Conservation (phyloP, 2,888 invertebrate genomes). For the Dugesia japonica region DNA sequence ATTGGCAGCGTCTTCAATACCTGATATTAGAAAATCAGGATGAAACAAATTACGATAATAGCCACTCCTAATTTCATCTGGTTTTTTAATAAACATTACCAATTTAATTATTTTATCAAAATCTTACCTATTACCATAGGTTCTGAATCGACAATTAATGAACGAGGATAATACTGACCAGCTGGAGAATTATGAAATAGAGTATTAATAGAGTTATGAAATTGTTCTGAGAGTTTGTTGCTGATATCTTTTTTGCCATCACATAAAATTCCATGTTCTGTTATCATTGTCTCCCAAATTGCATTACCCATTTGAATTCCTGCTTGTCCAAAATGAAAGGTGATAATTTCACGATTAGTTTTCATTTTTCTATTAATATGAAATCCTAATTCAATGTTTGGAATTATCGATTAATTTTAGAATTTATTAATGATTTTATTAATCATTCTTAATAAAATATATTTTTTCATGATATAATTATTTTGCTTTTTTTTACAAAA, state of each 20-base stretch:
- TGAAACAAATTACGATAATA: constrained; percentile 33
- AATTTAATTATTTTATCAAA: no score
- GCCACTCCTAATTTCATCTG: constrained; percentile 36
- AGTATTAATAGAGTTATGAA: not conserved
- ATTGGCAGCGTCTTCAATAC: constrained; percentile 35
- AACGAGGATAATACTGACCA: not conserved
- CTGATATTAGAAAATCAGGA: constrained; percentile 34
- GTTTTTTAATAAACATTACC: not conserved
- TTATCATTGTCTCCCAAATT: not conserved
- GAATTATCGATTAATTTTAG: not conserved
- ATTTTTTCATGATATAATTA: no score
- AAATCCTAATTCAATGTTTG: no score
- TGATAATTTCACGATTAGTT: not conserved
- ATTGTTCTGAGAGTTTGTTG: not conserved
- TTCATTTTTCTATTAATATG: not conserved
- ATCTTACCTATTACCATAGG: not conserved
- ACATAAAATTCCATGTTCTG: not conserved
- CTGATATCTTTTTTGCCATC: not conserved
- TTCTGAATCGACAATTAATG: not conserved
- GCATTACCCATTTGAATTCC: constrained; percentile 14
- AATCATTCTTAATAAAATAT: not conserved
- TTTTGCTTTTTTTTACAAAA: not conserved
- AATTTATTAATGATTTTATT: not conserved
- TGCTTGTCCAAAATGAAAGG: not conserved
- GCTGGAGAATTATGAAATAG: not conserved